Evolutionary conservation across 2,113 vertebrate species (phyloP), one percentile per base, ranked within the genome.

Genomic region (Burhinus bistriatus): DNA sequence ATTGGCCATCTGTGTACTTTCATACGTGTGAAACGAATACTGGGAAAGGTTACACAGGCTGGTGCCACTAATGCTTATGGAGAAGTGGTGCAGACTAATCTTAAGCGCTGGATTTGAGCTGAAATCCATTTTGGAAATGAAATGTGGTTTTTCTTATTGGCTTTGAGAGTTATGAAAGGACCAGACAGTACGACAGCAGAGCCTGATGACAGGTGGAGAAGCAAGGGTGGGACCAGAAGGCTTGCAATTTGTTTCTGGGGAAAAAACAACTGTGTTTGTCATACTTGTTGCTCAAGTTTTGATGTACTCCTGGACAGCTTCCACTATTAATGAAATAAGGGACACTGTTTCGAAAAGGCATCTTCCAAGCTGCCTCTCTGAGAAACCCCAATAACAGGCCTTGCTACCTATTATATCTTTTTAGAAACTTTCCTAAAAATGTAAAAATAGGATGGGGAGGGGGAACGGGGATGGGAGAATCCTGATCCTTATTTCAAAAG

Each of bases 1-100:
- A 96, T 93, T 96, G 90, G 68, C 95, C 97, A 97, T 97, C 96
- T 97, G 96, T 97, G 95, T 95, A 77, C 92, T 97, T 96, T 95
- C 83, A 34, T 91, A 72, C 0, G 34, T 95, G 79, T 95, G 93
- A 84, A 86, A 89, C 1, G 14, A 94, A 62, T 58, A 73, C 70
- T 70, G 70, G 45, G 62, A 83, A 96, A 94, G 94, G 93, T 95
- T 95, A 91, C 77, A 51, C 11, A 77, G 87, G 30, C 84, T 85
- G 89, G 20, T 91, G 70, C 72, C 4, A 20, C 73, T 93, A 85
- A 66, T 93, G 55, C 51, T 95, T 23, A 36, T 27, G 19, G 54
- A 79, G 77, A 66, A 68, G 34, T 32, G 54, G 72, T 80, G 58
- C 54, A 91, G 59, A 76, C 59, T 85, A 58, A 93, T 89, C 36